Base-by-base conservation (phyloP, 2,797 vertebrate genomes). In the Typhlichthys eigenmanni region DNA sequence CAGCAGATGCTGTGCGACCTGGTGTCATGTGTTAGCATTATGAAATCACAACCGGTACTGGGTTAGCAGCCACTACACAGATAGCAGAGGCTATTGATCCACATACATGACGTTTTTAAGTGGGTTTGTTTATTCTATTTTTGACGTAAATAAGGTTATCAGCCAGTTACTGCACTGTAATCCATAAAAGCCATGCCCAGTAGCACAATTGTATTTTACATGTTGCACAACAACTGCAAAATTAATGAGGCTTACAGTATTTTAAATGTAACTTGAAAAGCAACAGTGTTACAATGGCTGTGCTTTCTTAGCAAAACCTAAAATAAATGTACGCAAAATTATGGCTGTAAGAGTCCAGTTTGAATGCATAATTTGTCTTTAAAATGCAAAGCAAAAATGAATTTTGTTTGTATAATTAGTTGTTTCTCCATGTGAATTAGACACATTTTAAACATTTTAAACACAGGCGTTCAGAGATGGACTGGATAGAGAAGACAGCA, bases 21-120 rank as follows among this genome's bases (percentile, higher is more conserved):
- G 55, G 72, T 83, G 80, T 90, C 85, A 82, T 88, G 81, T 84
- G 79, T 85, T 87, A 61, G 75, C 74, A 72, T 86, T 85, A 82
- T 88, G 81, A 87, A 88, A 88, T 82, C 62, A 10, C 74, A 72
- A 79, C 67, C 70, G 72, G 78, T 62, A 53, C 61, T 78, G 69
- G 71, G 79, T 87, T 90, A 88, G 85, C 80, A 75, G 76, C 68
- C 72, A 64, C 76, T 69, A 78, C 72, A 72, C 47, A 60, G 48
- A 57, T 55, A 60, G 60, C 69, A 60, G 53, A 55, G 45, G 64
- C 67, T 77, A 84, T 84, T 81, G 80, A 86, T 85, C 71, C 60
- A 59, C 70, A 53, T 72, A 64, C 57, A 46, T 77, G 68, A 58
- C 55, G 65, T 71, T 58, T 16, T 78, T 61, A 69, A 49, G 48